Conservation (phyloP, 2,888 invertebrate genomes). For the Drosophila barbarae region DNA sequence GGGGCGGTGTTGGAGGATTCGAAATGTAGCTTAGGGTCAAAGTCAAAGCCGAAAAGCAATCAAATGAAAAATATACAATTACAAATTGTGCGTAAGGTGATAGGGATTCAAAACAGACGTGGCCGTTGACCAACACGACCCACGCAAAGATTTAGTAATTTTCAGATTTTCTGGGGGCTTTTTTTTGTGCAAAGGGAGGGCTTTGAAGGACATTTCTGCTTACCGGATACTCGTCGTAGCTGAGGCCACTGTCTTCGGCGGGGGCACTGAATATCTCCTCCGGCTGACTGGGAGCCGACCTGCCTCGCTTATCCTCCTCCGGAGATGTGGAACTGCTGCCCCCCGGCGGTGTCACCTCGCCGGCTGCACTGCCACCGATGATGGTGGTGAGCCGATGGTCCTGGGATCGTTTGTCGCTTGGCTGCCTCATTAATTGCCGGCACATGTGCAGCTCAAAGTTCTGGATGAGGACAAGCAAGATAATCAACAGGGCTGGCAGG, state of each 20-base stretch:
- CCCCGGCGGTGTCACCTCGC: constrained; percentile 24
- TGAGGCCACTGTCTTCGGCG: constrained; percentile 63
- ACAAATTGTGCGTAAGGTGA: constrained; percentile 62
- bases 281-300: constrained; percentile 58
- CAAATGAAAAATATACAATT: constrained; percentile 68
- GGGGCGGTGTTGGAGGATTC: background rate
- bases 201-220: constrained; percentile 27
- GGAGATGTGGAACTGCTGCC: constrained; percentile 3
- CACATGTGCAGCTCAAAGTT: constrained; percentile 66
- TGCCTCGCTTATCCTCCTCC: constrained; percentile 47
- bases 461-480: constrained; percentile 65
- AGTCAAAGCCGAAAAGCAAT: constrained; percentile 54
- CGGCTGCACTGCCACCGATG: constrained; percentile 21
- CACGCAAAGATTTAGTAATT: constrained; percentile 26
- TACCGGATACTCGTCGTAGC: constrained; percentile 79
- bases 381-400: constrained; percentile 12
- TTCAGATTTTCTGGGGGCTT: constrained; percentile 3
- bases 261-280: constrained; percentile 75
- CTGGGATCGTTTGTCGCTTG: constrained; percentile 35
- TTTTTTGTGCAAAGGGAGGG: background rate
- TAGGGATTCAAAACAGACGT: constrained; percentile 34
- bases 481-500: constrained; percentile 60
- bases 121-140: constrained; percentile 19
- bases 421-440: constrained; percentile 54
- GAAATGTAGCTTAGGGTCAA: constrained; percentile 31